Percentiles rank a stretch among this genome's conserved stretches.
These are phyloP conservation scores for Oreochromis aureus DNA, from an alignment of 2,113 vertebrate species.

Conservation along the genomic window DNA sequence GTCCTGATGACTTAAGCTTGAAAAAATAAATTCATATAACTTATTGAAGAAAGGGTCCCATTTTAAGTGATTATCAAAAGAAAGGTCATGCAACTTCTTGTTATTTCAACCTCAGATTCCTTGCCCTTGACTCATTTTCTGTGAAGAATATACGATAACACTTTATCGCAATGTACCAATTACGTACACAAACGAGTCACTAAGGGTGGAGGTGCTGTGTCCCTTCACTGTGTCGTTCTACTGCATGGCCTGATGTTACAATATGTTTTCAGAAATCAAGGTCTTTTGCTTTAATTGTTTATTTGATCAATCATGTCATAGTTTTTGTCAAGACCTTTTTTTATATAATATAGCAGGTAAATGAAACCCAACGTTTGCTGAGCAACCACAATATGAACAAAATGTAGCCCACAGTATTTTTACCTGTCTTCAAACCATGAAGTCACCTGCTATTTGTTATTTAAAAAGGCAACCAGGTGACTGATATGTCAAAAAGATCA, in stretches of 20 bases:
- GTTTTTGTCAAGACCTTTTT: not conserved
- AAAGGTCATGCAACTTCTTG: rapidly evolving
- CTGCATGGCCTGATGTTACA: not conserved
- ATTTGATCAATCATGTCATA: not conserved
- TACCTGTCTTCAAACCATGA: not conserved
- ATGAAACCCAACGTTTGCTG: rapidly evolving
- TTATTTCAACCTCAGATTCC: not conserved
- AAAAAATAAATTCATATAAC: rapidly evolving
- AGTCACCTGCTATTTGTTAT: no score
- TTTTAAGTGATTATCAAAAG: not conserved
- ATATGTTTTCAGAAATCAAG: not conserved
- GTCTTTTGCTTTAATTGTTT: not conserved
- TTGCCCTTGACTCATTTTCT: no score
- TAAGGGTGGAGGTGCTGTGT: rapidly evolving
- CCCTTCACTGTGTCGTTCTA: rapidly evolving
- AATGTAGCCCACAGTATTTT: not conserved
- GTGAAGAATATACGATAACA: rapidly evolving
- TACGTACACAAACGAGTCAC: rapidly evolving
- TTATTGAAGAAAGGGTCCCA: rapidly evolving
- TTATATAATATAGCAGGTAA: not conserved
- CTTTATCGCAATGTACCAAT: rapidly evolving
- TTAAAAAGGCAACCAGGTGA: not conserved
- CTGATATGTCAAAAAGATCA: rapidly evolving
- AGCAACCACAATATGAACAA: not conserved
- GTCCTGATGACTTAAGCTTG: rapidly evolving